phyloP scores from a whole-genome alignment of 2,797 vertebrate species.

The Myotis planiceps region DNA sequence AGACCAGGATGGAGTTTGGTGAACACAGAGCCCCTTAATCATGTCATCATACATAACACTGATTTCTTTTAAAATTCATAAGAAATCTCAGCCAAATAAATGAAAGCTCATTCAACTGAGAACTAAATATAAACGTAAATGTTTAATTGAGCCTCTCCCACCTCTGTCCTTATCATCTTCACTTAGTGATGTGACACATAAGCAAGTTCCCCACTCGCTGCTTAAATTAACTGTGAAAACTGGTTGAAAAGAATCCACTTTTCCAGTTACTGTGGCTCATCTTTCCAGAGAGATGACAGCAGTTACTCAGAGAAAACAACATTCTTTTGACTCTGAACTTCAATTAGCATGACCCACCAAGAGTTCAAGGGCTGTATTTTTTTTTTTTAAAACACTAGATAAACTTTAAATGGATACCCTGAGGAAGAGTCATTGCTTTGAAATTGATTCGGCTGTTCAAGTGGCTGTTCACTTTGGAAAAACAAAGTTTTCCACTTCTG shows the following conservation, averaged over 20 bases:
- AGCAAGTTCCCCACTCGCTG: fast-evolving
- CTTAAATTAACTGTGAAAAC: neutral
- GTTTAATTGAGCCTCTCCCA: neutral
- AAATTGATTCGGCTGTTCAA: conserved; percentile 53
- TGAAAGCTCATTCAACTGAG: neutral
- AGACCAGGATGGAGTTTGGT: neutral
- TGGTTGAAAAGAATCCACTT: neutral
- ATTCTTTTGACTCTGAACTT: neutral
- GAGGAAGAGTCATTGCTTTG: conserved; percentile 43
- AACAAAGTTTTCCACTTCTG: conserved; percentile 54
- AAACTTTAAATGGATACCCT: conserved; percentile 3
- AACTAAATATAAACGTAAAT: neutral
- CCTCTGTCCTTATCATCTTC: neutral
- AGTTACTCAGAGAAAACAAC: neutral
- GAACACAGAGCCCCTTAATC: neutral
- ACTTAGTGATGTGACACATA: fast-evolving
- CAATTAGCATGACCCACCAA: neutral
- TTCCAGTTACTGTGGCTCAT: neutral
- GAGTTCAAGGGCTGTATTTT: conserved; percentile 3
- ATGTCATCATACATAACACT: neutral
- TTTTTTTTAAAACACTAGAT: neutral
- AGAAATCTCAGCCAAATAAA: neutral
- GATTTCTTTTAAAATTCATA: neutral
- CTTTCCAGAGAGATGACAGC: neutral
- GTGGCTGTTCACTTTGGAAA: conserved; percentile 39